phyloP scores from a whole-genome alignment of 1,140 invertebrate species.

The Aricia agestis region DNA sequence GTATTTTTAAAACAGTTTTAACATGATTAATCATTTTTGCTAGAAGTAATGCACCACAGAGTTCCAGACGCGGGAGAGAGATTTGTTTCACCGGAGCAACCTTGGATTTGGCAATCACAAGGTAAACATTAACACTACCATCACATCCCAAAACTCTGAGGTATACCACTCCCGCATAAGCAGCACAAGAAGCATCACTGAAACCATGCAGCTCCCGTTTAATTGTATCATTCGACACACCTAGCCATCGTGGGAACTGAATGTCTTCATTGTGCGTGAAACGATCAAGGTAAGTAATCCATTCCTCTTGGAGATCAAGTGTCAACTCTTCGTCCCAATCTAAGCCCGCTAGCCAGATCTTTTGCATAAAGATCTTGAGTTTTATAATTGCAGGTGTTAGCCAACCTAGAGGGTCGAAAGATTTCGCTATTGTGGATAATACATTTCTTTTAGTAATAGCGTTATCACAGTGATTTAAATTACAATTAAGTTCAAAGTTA shows the following conservation, averaged over 20 bases:
- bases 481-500: conserved; percentile 24
- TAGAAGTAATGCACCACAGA: conserved; percentile 44
- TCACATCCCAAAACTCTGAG: conserved; percentile 22
- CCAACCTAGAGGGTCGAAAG: conserved; percentile 59
- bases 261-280: conserved; percentile 25
- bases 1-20: conserved; percentile 30
- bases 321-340: conserved; percentile 56
- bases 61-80: conserved; percentile 42
- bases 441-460: conserved; percentile 29
- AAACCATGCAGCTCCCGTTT: conserved; percentile 28
- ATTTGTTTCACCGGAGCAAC: conserved; percentile 43
- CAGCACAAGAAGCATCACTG: conserved; percentile 21
- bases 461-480: conserved; percentile 1
- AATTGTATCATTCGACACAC: conserved; percentile 16
- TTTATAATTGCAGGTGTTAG: conserved; percentile 53
- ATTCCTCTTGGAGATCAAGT: conserved; percentile 30
- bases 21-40: conserved; percentile 28
- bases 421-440: conserved; percentile 27
- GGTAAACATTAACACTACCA: conserved; percentile 19
- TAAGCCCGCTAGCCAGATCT: conserved; percentile 51
- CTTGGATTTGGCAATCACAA: conserved; percentile 40
- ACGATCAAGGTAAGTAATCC: conserved; percentile 26
- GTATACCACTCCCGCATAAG: conserved; percentile 30
- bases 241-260: conserved; percentile 28
- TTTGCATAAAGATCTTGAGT: conserved; percentile 69